Evolutionary conservation across 37 sponge, comb jelly and placozoan genomes (phyloP), one percentile per base, ranked within the genome.

Genomic region (Geodia barretti): DNA sequence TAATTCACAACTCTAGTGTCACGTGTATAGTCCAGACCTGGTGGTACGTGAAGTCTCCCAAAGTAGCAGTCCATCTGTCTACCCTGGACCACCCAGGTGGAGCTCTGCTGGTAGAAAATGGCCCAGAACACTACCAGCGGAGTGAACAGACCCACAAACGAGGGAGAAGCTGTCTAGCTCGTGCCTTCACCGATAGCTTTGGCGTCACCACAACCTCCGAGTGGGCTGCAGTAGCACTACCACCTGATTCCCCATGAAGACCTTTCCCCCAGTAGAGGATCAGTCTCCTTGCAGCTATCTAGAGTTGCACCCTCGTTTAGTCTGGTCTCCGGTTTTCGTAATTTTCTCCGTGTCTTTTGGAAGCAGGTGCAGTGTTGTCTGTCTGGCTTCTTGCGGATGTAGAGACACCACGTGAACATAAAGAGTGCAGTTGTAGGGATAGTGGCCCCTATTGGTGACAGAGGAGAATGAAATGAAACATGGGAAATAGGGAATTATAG

Each of bases 81-180:
- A n/a, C 88, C 92, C 43, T 91, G 92, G 28, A 78, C 78, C 1
- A 91, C 79, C 92, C 92, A 91, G 4, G 88, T 87, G 32, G 92
- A 91, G 80, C 87, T 91, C 62, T 91, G 92, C 33, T 91, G 92
- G 66, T 60, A 91, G 74, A 91, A 87, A 20, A 91, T 59, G 23
- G 83, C 79, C 92, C 92, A 91, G 60, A 77, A 91, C 8, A 91
- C 80, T 19, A 86, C 73, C 8, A 91, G 83, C 11, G 92, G 92
- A 17, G 69, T 23, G 34, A 87, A 91, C 62, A 91, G 84, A n/a
- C 76, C 84, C 54, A 47, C 23, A 82, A 60, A 33, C 82, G 41
- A 8, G 81, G 81, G 26, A 81, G 47, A 9, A 87, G 66, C 36
- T 70, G 58, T 30, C 32, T 80, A 38, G 69, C 39, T 33, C 64